Conservation (phyloP, 2,888 invertebrate genomes). For the Leptarthrus brevirostris region DNA sequence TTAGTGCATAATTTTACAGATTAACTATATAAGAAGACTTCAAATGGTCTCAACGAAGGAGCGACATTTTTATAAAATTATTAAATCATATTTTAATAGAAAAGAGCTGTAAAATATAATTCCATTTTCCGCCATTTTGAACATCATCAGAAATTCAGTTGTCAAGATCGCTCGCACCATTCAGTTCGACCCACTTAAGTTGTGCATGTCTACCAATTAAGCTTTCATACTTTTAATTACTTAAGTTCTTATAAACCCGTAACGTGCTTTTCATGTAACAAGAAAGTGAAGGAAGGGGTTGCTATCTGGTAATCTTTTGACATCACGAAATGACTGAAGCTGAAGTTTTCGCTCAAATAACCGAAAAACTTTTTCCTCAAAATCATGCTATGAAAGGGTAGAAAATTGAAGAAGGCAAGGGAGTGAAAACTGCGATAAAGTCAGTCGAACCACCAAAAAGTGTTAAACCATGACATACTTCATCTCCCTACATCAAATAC, state of each 20-base stretch:
- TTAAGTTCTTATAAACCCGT: constrained; percentile 39
- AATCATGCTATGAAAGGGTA: constrained; percentile 38
- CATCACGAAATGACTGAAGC: constrained; percentile 43
- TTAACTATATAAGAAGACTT: too few relatives aligned
- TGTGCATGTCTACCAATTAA: constrained; percentile 36
- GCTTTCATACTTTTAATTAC: constrained; percentile 44
- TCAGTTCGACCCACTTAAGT: constrained; percentile 8
- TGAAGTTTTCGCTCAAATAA: constrained; percentile 41
- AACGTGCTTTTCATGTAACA: constrained; percentile 26
- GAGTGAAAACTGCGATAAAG: constrained; percentile 51
- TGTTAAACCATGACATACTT: constrained; percentile 54
- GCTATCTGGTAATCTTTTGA: constrained; percentile 38
- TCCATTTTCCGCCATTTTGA: not conserved
- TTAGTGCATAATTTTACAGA: too few relatives aligned
- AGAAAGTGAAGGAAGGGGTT: not conserved
- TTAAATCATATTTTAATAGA: too few relatives aligned
- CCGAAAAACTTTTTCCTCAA: constrained; percentile 26
- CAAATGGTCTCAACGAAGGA: too few relatives aligned
- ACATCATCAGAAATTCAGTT: not conserved
- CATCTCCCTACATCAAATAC: constrained; percentile 52
- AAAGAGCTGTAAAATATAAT: too few relatives aligned
- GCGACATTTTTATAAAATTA: too few relatives aligned
- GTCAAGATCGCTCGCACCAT: not conserved
- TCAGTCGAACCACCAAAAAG: constrained; percentile 49
- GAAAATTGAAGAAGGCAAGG: constrained; percentile 40